Conservation (phyloP, 2,113 vertebrate species). For the Cathartes aura region DNA sequence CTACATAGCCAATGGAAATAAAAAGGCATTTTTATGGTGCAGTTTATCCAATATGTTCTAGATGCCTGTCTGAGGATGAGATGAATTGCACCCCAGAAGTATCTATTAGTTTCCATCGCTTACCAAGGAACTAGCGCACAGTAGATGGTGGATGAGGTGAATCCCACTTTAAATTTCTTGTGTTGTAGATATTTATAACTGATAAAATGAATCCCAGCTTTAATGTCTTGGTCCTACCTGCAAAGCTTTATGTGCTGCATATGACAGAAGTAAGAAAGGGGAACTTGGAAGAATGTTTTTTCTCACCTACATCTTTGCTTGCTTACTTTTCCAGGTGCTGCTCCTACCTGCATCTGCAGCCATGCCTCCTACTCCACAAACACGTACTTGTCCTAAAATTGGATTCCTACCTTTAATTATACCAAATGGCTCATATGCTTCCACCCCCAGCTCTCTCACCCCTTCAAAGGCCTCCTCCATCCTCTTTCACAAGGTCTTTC, state of each 20-base stretch:
- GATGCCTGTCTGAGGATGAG: background rate
- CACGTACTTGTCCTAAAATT: background rate
- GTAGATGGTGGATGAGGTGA: background rate
- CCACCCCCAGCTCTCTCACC: background rate
- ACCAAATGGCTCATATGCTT: background rate
- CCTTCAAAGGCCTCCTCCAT: background rate
- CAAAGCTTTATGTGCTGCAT: background rate
- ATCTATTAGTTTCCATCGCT: background rate
- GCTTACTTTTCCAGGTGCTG: background rate
- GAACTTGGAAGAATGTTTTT: background rate
- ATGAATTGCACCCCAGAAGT: background rate
- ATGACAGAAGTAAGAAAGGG: background rate
- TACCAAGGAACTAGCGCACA: background rate
- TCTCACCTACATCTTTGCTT: background rate
- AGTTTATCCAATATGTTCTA: background rate
- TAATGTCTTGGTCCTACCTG: background rate
- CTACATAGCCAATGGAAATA: background rate
- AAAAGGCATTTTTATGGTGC: background rate
- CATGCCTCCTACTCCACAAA: background rate
- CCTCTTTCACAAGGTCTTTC: background rate
- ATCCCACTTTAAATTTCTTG: background rate
- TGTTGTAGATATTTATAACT: background rate
- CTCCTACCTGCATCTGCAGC: background rate
- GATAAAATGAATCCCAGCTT: background rate
- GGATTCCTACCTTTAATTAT: background rate